Conservation (phyloP, 2,797 vertebrate species). For the Rhinella marina region DNA sequence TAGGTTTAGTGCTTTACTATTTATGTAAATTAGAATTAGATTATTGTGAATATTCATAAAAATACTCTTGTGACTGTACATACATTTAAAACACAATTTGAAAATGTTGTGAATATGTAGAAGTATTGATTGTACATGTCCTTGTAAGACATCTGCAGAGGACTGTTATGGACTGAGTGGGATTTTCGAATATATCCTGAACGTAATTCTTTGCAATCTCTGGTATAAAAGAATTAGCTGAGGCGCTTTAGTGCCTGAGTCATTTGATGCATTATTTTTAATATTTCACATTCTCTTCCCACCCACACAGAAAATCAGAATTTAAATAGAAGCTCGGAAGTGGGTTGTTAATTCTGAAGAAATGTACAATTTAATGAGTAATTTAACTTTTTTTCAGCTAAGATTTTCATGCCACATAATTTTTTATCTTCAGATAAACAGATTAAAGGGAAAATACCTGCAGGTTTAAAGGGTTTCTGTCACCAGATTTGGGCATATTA, state of each 20-base stretch:
- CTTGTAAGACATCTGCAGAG: not conserved
- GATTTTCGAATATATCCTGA: not conserved
- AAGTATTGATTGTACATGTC: not conserved
- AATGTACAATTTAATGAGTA: not conserved
- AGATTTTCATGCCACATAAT: not conserved
- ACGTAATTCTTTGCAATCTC: not conserved
- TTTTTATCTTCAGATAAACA: not conserved
- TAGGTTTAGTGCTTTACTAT: not conserved
- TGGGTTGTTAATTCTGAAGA: not conserved
- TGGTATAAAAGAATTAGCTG: not conserved
- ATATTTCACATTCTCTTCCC: not conserved
- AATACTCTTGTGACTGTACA: not conserved
- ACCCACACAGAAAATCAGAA: not conserved
- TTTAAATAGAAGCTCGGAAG: slow-evolving; percentile 4
- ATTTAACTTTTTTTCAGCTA: not conserved
- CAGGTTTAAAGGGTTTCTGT: too few species aligned
- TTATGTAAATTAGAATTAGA: not conserved
- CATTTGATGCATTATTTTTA: slow-evolving; percentile 30
- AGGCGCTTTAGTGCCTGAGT: not conserved
- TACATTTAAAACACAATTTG: not conserved
- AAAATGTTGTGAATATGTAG: not conserved
- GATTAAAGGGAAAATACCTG: not conserved
- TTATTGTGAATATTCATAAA: not conserved
- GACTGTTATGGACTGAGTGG: not conserved
- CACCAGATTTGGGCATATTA: too few species aligned